phyloP scores from a whole-genome alignment of 2,797 vertebrate genomes.

The Aythya fuligula region DNA sequence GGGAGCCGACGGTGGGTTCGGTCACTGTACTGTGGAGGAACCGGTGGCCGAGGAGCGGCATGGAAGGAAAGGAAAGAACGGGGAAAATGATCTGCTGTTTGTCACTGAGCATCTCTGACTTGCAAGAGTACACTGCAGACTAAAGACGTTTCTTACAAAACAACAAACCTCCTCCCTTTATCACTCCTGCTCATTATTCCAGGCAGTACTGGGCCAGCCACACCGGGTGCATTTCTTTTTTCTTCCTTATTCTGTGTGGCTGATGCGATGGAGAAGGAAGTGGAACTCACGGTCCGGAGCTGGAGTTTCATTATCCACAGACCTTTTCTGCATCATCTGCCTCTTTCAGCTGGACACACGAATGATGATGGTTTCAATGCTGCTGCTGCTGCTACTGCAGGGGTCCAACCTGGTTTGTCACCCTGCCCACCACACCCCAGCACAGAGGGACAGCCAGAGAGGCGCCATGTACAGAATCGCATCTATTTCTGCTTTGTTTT shows the following conservation, averaged over 20 bases:
- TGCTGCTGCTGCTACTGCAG: conserved; percentile 57
- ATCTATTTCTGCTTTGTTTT: conserved; percentile 72
- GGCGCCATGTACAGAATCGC: conserved; percentile 55
- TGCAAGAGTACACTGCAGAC: conserved; percentile 43
- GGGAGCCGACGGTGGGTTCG: conserved; percentile 22
- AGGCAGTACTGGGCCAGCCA: conserved; percentile 45
- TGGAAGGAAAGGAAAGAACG: conserved; percentile 20
- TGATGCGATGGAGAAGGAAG: neutral
- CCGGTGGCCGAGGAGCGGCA: neutral
- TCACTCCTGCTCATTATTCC: conserved; percentile 57
- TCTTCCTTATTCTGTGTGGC: conserved; percentile 28
- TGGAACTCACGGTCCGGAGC: conserved; percentile 32
- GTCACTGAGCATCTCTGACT: conserved; percentile 54
- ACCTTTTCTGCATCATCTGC: conserved; percentile 51
- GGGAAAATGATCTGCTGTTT: neutral
- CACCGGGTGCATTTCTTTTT: conserved; percentile 36
- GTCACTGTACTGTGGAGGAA: conserved; percentile 44
- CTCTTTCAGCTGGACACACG: conserved; percentile 30
- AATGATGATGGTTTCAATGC: conserved; percentile 39
- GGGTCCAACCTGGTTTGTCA: neutral
- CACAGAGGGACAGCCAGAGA: conserved; percentile 40
- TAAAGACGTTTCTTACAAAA: conserved; percentile 60
- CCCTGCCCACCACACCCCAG: conserved; percentile 1
- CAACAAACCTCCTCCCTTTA: conserved; percentile 64
- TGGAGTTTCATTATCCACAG: conserved; percentile 46